Evolutionary conservation across 2,797 vertebrate species (phyloP).

Genomic region (Eutrigla gurnardus): DNA sequence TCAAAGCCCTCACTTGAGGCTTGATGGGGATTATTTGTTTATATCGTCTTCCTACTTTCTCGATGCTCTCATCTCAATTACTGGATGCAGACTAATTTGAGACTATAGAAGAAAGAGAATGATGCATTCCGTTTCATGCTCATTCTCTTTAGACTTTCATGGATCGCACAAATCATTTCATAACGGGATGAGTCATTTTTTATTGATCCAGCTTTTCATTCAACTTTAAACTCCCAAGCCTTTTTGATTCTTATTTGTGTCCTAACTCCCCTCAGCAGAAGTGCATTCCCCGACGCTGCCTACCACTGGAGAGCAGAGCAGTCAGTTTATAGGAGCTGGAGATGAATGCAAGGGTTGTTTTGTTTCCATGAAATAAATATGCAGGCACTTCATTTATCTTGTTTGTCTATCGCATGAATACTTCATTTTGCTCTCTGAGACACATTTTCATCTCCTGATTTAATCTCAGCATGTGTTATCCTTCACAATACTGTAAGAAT

Average conservation of each 20-base stretch:
- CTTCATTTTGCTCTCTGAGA: constrained; percentile 56
- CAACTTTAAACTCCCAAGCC: constrained; percentile 65
- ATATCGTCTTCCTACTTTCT: constrained; percentile 34
- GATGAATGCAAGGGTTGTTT: constrained; percentile 62
- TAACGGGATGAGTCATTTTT: constrained; percentile 72
- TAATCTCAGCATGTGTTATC: constrained; percentile 32
- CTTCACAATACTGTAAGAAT: constrained; percentile 38
- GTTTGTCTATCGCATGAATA: constrained; percentile 62
- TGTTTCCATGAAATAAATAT: constrained; percentile 77
- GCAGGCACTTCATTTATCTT: constrained; percentile 52
- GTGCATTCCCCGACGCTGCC: background rate
- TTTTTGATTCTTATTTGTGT: constrained; percentile 69
- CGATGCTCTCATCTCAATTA: constrained; percentile 42
- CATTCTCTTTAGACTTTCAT: constrained; percentile 60
- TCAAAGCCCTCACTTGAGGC: constrained; percentile 52
- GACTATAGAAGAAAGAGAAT: constrained; percentile 74
- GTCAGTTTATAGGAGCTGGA: constrained; percentile 29
- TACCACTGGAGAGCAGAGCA: constrained; percentile 29
- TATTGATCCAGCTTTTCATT: constrained; percentile 72
- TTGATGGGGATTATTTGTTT: constrained; percentile 42
- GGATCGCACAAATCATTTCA: constrained; percentile 61
- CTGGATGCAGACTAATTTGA: constrained; percentile 45
- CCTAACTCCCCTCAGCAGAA: constrained; percentile 38
- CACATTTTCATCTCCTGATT: constrained; percentile 42
- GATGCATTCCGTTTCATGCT: constrained; percentile 64